Evolutionary conservation across 2,113 vertebrate genomes (phyloP).

Genomic region (Podarcis muralis): DNA sequence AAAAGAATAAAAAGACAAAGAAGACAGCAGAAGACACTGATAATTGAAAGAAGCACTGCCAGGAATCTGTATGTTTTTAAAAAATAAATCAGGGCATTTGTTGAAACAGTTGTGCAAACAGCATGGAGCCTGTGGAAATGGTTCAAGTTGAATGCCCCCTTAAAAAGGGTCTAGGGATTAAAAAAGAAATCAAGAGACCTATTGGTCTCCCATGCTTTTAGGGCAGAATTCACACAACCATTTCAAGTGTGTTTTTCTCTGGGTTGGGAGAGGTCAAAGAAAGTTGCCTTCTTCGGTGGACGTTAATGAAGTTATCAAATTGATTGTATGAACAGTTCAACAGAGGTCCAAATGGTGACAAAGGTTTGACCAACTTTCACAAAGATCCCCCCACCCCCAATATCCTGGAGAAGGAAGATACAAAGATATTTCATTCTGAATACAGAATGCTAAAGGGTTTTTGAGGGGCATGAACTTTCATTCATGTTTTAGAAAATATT

Average conservation of each 20-base stretch:
- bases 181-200: not conserved
- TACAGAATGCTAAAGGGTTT: not conserved
- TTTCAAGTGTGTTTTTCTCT: not conserved
- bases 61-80: not conserved
- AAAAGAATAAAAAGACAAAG: constrained; percentile 32
- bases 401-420: not conserved
- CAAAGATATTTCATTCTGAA: not conserved
- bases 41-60: constrained; percentile 14
- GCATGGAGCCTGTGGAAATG: not conserved
- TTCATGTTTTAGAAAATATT: no score
- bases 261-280: not conserved
- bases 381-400: not conserved
- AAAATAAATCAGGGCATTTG: not conserved
- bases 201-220: not conserved
- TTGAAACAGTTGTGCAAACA: not conserved
- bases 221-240: not conserved
- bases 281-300: not conserved
- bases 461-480: no score
- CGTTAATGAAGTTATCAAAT: not conserved
- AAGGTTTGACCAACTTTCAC: not conserved
- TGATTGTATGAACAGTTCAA: not conserved
- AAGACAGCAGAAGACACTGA: not conserved
- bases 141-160: constrained; percentile 19
- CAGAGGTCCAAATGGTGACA: not conserved
- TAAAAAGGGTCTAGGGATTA: not conserved